A percentile compares a stretch with the other conserved stretches of the same genome.
phyloP scores from a whole-genome alignment of 1,140 invertebrate species.

The Phthorimaea operculella region DNA sequence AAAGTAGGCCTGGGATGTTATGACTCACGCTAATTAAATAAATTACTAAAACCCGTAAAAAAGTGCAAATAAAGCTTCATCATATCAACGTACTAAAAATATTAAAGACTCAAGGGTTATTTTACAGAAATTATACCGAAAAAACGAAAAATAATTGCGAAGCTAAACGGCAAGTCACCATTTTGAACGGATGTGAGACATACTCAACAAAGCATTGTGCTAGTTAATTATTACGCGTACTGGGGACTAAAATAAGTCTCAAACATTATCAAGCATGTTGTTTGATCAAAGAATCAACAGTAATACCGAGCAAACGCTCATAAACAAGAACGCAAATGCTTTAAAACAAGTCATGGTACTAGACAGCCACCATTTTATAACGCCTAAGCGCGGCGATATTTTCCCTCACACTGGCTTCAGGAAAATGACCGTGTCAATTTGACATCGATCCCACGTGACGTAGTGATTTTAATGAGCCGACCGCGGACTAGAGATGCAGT shows the following conservation, averaged over 20 bases:
- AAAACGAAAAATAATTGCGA: conserved; percentile 21
- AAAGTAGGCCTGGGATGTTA: neutral
- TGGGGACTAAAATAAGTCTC: neutral
- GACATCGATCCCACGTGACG: conserved; percentile 73
- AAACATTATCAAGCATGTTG: conserved; percentile 25
- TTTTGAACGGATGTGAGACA: conserved; percentile 70
- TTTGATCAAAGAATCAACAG: conserved; percentile 28
- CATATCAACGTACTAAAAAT: too few species aligned
- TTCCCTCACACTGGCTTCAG: conserved; percentile 63
- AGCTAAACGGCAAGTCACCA: conserved; percentile 69
- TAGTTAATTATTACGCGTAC: conserved; percentile 16
- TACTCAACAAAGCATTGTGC: conserved; percentile 61
- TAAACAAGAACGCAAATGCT: conserved; percentile 42
- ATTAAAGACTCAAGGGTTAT: too few species aligned
- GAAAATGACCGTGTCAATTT: conserved; percentile 69
- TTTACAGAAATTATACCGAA: neutral
- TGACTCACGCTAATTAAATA: neutral
- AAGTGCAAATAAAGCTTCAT: too few species aligned
- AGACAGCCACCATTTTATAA: conserved; percentile 68
- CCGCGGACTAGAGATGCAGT: conserved; percentile 70
- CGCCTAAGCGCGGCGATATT: conserved; percentile 63
- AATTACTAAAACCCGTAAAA: too few species aligned
- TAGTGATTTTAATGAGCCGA: conserved; percentile 73
- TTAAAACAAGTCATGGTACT: conserved; percentile 54
- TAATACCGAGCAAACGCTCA: conserved; percentile 24